Conservation (phyloP, 1,140 invertebrate genomes). For the Drosophila elegans region DNA sequence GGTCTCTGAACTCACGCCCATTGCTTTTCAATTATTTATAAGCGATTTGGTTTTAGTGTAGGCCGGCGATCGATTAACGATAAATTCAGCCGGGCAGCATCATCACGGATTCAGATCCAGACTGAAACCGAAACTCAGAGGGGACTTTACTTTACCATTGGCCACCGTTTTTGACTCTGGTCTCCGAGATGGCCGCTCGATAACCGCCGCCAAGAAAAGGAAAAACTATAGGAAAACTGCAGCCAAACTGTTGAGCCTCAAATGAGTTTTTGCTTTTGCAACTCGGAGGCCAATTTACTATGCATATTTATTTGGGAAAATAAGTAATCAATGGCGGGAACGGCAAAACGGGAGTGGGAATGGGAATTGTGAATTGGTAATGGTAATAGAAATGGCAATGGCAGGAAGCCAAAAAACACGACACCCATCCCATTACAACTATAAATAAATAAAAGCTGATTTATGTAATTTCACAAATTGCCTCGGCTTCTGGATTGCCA, state of each 20-base stretch:
- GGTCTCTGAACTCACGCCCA: constrained; percentile 21
- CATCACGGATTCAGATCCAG: constrained; percentile 8
- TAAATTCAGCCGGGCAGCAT: constrained; percentile 51
- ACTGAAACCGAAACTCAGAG: constrained; percentile 1
- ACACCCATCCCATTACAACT: constrained; percentile 56
- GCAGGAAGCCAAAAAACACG: constrained; percentile 55
- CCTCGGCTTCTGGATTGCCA: constrained; percentile 16
- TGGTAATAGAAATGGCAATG: constrained; percentile 28
- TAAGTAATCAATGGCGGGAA: constrained; percentile 72
- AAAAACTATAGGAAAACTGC: constrained; percentile 9
- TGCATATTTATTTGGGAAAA: constrained; percentile 83
- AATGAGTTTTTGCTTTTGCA: constrained; percentile 51
- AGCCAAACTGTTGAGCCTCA: constrained; percentile 38
- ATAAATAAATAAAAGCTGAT: constrained; percentile 82
- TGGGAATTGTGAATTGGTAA: constrained; percentile 1
- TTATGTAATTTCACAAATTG: constrained; percentile 82
- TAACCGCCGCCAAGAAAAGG: constrained; percentile 50
- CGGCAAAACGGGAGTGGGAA: background rate
- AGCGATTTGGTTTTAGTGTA: constrained; percentile 45
- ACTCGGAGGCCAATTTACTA: constrained; percentile 63
- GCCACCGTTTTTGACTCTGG: constrained; percentile 26
- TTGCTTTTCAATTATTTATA: constrained; percentile 55
- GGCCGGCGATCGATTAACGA: constrained; percentile 73
- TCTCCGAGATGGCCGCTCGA: constrained; percentile 58
- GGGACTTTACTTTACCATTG: constrained; percentile 15